These are phyloP conservation scores for Capitulum mitella DNA, from an alignment of 2,888 invertebrate genomes.

Conservation along the genomic window DNA sequence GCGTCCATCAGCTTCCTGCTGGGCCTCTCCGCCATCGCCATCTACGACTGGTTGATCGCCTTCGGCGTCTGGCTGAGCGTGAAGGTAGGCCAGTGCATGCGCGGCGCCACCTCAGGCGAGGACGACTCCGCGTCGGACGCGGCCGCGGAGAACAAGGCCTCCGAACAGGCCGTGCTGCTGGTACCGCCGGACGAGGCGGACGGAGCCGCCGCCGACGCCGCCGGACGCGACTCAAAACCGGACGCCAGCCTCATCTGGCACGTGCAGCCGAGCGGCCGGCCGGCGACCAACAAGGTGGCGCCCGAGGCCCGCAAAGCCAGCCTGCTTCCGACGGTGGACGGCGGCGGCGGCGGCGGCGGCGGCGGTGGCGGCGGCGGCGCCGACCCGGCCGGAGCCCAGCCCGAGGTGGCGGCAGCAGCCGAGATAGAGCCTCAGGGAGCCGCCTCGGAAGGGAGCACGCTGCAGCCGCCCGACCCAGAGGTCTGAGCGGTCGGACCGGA, in stretches of 20 bases:
- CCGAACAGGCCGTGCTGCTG: background rate
- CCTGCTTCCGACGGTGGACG: too few species aligned
- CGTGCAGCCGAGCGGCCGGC: background rate
- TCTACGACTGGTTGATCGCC: background rate
- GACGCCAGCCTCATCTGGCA: background rate
- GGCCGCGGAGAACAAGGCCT: background rate
- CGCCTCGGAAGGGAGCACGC: too few species aligned
- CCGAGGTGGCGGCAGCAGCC: too few species aligned
- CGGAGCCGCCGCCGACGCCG: background rate
- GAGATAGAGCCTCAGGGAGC: too few species aligned
- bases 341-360: too few species aligned
- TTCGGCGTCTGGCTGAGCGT: background rate
- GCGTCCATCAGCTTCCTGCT: constrained; percentile 1
- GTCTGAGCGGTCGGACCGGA: too few species aligned
- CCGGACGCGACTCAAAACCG: too few species aligned
- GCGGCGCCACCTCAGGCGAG: background rate
- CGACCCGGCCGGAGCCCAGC: too few species aligned
- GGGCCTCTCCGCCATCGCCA: background rate
- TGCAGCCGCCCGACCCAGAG: too few species aligned
- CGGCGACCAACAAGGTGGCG: background rate
- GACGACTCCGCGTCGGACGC: background rate
- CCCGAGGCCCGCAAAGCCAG: too few species aligned
- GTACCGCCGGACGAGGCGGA: background rate
- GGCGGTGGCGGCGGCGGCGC: too few species aligned
- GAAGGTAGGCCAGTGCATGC: background rate